phyloP scores from a whole-genome alignment of 2,888 invertebrate species.

The Zygogramma bicolorata region DNA sequence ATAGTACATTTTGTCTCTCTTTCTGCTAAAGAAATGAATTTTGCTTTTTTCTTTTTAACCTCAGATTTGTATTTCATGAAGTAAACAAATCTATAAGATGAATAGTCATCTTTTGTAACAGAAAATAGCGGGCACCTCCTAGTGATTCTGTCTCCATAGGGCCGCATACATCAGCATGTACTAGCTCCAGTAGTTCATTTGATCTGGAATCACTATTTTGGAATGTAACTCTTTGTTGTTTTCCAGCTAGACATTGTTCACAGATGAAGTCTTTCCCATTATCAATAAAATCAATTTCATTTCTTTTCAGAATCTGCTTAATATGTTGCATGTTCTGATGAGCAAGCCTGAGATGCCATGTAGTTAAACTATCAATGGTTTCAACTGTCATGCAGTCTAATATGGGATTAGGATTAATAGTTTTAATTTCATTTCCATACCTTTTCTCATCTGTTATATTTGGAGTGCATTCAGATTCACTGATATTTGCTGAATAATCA shows the following conservation, averaged over 20 bases:
- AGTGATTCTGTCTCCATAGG: background rate
- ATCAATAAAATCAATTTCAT: constrained; percentile 25
- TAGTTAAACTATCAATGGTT: constrained; percentile 19
- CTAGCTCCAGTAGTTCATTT: constrained; percentile 46
- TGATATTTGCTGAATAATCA: too few relatives aligned
- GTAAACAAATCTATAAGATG: constrained; percentile 6
- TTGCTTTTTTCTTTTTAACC: background rate
- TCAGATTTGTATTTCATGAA: constrained; percentile 20
- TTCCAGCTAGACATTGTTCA: constrained; percentile 51
- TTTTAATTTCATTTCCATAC: background rate
- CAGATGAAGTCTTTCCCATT: too few relatives aligned
- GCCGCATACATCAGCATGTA: constrained; percentile 41
- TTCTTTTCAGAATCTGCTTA: constrained; percentile 24
- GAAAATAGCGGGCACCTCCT: background rate
- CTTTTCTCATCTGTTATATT: background rate
- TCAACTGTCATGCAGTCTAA: background rate
- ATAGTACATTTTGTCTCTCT: constrained; percentile 17
- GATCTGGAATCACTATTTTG: constrained; percentile 41
- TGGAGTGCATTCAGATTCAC: too few relatives aligned
- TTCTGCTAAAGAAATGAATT: constrained; percentile 6
- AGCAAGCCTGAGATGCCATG: constrained; percentile 30
- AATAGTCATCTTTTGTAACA: background rate
- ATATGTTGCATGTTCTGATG: constrained; percentile 33
- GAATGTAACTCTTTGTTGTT: constrained; percentile 53
- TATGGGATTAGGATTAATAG: too few relatives aligned